Conservation (phyloP, 2,797 vertebrate species). For the Crocodylus rhombifer region DNA sequence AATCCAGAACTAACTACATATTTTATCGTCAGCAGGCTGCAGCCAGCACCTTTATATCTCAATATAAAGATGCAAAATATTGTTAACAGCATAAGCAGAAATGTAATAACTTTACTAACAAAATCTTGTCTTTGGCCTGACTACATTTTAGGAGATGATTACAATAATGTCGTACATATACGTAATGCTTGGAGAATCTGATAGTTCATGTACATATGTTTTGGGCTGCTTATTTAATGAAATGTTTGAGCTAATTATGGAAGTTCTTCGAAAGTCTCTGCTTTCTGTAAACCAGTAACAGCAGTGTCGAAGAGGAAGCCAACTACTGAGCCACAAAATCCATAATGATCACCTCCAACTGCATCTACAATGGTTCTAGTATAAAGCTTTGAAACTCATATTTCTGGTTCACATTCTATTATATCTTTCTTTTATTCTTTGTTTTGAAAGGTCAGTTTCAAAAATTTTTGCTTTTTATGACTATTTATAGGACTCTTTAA, state of each 20-base stretch:
- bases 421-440: not conserved
- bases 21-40: not conserved
- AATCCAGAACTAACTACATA: not conserved
- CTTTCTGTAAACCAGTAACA: not conserved
- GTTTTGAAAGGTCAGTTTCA: not conserved
- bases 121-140: not conserved
- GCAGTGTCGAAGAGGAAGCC: not conserved
- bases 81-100: not conserved
- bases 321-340: not conserved
- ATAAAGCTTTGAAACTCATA: not conserved
- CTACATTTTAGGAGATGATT: not conserved
- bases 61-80: not conserved
- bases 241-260: not conserved
- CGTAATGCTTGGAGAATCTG: not conserved
- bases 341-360: not conserved
- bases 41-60: not conserved
- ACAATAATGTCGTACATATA: not conserved
- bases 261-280: not conserved
- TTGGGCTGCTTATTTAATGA: not conserved
- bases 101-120: not conserved
- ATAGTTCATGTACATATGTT: not conserved
- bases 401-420: not conserved
- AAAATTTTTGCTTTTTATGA: not conserved
- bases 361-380: not conserved
- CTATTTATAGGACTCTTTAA: constrained; percentile 7